These are phyloP conservation scores for Stomatorhinus walkeri DNA, from an alignment of 2,797 vertebrate genomes.

Conservation along the genomic window DNA sequence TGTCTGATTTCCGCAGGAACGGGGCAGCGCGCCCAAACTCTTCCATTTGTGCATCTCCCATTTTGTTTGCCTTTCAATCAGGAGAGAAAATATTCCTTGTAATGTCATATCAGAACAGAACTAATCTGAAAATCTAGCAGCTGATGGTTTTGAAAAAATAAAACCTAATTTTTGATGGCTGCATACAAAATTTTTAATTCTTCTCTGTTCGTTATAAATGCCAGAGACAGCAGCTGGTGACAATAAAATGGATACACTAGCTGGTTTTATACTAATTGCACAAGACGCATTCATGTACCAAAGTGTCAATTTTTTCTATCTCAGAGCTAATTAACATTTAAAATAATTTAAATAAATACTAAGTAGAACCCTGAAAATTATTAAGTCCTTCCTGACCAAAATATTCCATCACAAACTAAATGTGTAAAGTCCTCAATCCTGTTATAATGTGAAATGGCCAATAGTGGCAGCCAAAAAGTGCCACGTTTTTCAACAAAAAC, in stretches of 20 bases:
- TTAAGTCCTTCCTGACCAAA: background rate
- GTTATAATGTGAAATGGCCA: background rate
- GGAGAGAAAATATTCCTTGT: background rate
- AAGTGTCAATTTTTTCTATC: background rate
- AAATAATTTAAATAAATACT: background rate
- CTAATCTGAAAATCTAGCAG: background rate
- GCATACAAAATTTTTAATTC: background rate
- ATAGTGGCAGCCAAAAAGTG: background rate
- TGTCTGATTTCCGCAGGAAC: constrained; percentile 75
- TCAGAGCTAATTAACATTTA: background rate
- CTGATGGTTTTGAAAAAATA: background rate
- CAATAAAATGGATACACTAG: background rate
- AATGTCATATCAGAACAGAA: background rate
- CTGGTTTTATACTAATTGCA: background rate
- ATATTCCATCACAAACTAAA: background rate
- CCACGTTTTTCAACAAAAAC: background rate
- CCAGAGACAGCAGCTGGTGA: background rate
- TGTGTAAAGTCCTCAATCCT: background rate
- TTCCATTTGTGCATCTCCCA: constrained; percentile 64
- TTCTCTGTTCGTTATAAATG: background rate
- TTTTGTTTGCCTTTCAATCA: constrained; percentile 35
- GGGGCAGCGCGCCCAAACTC: constrained; percentile 74
- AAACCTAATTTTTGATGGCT: background rate
- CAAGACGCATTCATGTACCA: background rate
- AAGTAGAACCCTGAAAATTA: background rate